A percentile compares a stretch with the other conserved stretches of the same genome.
Evolutionary conservation across 2,888 invertebrate species (phyloP).

Genomic region (Alentia gelatinosa): DNA sequence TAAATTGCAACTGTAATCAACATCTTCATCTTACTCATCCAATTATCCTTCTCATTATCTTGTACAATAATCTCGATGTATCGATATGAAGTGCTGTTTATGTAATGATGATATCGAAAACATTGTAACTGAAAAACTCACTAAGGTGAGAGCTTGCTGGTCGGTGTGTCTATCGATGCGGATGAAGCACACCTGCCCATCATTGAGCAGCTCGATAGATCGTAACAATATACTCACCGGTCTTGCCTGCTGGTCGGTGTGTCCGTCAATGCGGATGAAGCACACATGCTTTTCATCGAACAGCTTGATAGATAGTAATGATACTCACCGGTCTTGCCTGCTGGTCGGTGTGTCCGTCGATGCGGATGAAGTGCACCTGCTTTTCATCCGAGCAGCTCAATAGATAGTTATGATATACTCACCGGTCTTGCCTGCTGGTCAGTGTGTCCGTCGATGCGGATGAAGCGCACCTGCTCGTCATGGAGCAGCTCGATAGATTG

Average conservation of each 20-base stretch:
- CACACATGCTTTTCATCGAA: too few relatives aligned
- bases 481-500: slow-evolving; percentile 73
- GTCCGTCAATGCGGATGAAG: slow-evolving; percentile 78
- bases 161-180: slow-evolving; percentile 75
- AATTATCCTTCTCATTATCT: too few relatives aligned
- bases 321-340: slow-evolving; percentile 71
- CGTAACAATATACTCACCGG: slow-evolving; percentile 70
- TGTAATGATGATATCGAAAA: too few relatives aligned
- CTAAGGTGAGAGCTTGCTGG: too few relatives aligned
- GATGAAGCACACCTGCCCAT: slow-evolving; percentile 75
- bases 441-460: slow-evolving; percentile 77
- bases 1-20: too few relatives aligned
- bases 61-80: too few relatives aligned
- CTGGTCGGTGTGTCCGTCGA: slow-evolving; percentile 72
- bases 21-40: too few relatives aligned
- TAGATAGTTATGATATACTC: too few relatives aligned
- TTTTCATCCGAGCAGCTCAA: slow-evolving; percentile 73
- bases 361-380: slow-evolving; percentile 76
- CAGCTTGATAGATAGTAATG: too few relatives aligned
- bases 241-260: slow-evolving; percentile 68
- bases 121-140: too few relatives aligned
- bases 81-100: too few relatives aligned
- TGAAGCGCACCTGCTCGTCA: slow-evolving; percentile 74
- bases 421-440: slow-evolving; percentile 71
- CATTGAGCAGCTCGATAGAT: slow-evolving; percentile 73